Evolutionary conservation across 1,140 invertebrate genomes (phyloP).

Genomic region (Dryas iulia): DNA sequence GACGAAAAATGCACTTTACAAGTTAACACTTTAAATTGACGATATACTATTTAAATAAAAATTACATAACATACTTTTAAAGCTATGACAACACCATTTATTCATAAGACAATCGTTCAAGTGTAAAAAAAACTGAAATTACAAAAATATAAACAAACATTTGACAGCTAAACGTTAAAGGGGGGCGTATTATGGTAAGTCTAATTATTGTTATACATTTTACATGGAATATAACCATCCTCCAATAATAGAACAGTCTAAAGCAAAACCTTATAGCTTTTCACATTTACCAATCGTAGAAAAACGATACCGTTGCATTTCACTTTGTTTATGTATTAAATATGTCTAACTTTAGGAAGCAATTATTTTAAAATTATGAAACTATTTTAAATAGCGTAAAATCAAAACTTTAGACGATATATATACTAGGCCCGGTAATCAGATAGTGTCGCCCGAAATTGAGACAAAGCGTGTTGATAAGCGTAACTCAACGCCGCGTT

Average conservation of each 20-base stretch:
- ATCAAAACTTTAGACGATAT: no score
- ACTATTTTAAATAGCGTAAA: no score
- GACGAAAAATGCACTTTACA: no score
- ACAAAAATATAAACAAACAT: conserved; percentile 32
- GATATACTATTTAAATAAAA: not conserved
- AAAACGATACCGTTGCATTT: conserved; percentile 5
- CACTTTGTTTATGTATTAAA: not conserved
- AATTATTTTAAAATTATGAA: no score
- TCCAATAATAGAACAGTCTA: conserved; percentile 11
- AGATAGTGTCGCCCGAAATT: no score
- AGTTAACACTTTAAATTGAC: no score
- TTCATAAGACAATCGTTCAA: not conserved
- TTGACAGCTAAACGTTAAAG: conserved; percentile 15
- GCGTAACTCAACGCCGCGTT: no score
- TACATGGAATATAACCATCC: conserved; percentile 26
- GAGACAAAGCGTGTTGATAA: no score
- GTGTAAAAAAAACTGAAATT: conserved; percentile 24
- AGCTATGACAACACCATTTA: not conserved
- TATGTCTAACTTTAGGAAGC: not conserved
- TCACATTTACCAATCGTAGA: conserved; percentile 16
- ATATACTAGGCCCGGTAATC: no score
- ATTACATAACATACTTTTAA: not conserved
- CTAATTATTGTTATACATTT: conserved; percentile 18
- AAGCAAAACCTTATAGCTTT: conserved; percentile 21
- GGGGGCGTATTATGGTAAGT: conserved; percentile 5